Conservation (phyloP, 2,888 invertebrate genomes). For the Conistra vaccinii region DNA sequence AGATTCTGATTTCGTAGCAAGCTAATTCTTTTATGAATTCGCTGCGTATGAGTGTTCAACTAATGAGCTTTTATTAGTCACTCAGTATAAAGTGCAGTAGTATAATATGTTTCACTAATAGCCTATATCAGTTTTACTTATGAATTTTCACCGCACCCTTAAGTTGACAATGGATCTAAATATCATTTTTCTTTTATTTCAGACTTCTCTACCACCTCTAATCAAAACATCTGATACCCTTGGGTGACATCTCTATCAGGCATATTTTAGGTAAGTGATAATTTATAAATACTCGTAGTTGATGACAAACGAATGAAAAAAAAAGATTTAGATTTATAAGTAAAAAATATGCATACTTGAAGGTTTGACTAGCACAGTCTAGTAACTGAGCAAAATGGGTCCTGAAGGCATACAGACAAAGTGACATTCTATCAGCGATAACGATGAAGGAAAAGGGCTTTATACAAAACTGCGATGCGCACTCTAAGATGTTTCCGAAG, state of each 20-base stretch:
- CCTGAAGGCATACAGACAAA: not conserved
- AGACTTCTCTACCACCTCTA: conserved; percentile 54
- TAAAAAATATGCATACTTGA: too few relatives aligned
- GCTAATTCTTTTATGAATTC: not conserved
- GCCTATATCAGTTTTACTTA: not conserved
- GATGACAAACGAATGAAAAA: not conserved
- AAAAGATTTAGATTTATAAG: not conserved
- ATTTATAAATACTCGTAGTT: not conserved
- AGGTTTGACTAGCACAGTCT: not conserved
- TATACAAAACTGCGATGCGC: too few relatives aligned
- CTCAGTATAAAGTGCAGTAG: too few relatives aligned
- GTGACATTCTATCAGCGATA: not conserved
- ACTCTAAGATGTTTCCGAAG: too few relatives aligned
- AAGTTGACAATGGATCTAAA: not conserved
- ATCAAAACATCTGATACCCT: conserved; percentile 47
- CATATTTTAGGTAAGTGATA: conserved; percentile 66
- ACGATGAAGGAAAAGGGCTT: too few relatives aligned
- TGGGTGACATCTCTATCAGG: conserved; percentile 57
- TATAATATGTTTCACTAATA: not conserved
- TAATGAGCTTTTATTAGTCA: not conserved
- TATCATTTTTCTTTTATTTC: conserved; percentile 33
- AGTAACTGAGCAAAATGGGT: not conserved
- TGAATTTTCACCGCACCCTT: not conserved
- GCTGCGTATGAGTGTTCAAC: not conserved
- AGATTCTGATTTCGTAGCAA: conserved; percentile 33